Evolutionary conservation across 2,113 vertebrate species (phyloP), one percentile per base, ranked within the genome.

Genomic region (Spea bombifrons): DNA sequence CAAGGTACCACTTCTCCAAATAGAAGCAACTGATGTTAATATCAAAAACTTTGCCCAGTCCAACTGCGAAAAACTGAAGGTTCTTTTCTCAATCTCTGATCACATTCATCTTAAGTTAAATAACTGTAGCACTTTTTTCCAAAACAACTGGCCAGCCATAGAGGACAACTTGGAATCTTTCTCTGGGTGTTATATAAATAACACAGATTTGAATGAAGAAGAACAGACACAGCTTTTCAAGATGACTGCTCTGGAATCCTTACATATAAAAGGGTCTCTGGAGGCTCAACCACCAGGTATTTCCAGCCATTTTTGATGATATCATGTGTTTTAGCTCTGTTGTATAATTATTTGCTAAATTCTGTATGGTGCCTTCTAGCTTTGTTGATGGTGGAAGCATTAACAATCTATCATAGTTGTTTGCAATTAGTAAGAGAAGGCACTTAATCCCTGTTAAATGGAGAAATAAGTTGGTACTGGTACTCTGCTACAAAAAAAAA

Each of bases 141-240:
- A 81, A 49, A 77, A 67, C 75, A 81, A 85, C 53, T 2, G 13
- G 49, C 76, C 78, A 0, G 85, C 75, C 68, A 81, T 88, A 50
- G 82, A 86, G 66, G 73, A 64, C 55, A 10, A 48, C 9, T 67
- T 66, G 64, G 9, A 59, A 17, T 84, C 76, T 52, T 83, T 89
- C 71, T 84, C 71, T 80, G 76, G 72, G 70, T 78, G 73, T 16
- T 44, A 48, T 64, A 16, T 88, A 47, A 0, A 0, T 4, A 1
- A n/a, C 0, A 49, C 3, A 5, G 73, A 78, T 16, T 75, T 86
- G 59, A 82, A 71, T 7, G 7, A 8, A 45, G 68, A 30, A 1
- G 85, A 86, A 59, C 81, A 84, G 73, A 63, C 84, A 66, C 43
- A 86, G 68, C 77, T 89, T 44, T 83, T 88, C n/a, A 49, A 52